These are phyloP conservation scores for Metellina segmentata DNA, from an alignment of 2,888 invertebrate genomes.

Conservation along the genomic window DNA sequence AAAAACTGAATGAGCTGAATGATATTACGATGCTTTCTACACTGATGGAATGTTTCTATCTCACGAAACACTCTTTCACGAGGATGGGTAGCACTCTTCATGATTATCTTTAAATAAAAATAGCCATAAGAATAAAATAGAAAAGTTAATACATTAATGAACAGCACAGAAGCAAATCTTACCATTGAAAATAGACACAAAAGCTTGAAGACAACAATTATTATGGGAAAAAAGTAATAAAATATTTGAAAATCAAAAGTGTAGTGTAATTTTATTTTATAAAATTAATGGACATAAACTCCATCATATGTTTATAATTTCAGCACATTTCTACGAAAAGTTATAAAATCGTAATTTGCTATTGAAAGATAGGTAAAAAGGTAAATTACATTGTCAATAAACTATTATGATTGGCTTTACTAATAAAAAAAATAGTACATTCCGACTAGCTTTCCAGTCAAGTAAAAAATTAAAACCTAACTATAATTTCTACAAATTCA, in stretches of 20 bases:
- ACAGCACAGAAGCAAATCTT: neutral
- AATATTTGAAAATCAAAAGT: neutral
- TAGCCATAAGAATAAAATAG: neutral
- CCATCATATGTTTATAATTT: no score
- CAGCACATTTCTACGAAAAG: no score
- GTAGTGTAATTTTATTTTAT: neutral
- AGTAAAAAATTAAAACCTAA: no score
- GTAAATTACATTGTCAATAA: no score
- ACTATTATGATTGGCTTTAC: no score
- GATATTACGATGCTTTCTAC: conserved; percentile 98
- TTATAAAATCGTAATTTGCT: no score
- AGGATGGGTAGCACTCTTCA: conserved; percentile 94
- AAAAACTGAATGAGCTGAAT: conserved; percentile 98
- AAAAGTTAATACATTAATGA: neutral
- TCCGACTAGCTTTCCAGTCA: no score
- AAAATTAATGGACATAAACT: neutral
- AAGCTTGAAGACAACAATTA: neutral
- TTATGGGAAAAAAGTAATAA: neutral
- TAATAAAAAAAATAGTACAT: no score
- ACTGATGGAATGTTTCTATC: conserved; percentile 99
- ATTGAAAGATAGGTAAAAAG: no score
- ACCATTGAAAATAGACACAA: neutral
- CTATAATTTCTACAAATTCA: no score
- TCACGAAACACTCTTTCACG: conserved; percentile 97
- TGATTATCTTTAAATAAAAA: conserved; percentile 86